Evolutionary conservation across 37 sponge, comb jelly and placozoan species (phyloP).

Genomic region (Cladorhizidae sp.): DNA sequence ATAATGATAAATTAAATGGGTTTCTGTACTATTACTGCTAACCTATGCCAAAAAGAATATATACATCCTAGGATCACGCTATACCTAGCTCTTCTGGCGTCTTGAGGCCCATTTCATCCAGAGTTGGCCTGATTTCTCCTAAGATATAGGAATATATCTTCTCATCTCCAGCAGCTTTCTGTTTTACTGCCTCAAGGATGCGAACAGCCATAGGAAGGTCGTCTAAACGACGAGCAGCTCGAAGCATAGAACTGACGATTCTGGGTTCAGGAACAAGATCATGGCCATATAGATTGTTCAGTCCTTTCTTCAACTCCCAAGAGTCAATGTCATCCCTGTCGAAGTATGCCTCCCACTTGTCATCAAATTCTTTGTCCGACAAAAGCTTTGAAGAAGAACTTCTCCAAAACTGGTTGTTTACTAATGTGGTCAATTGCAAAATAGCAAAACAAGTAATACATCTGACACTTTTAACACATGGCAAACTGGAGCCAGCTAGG

Average conservation of each 20-base stretch:
- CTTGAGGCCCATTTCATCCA: slow-evolving; percentile 86
- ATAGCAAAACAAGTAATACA: not conserved
- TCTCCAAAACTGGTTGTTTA: not conserved
- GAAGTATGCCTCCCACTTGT: slow-evolving; percentile 82
- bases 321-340: slow-evolving; percentile 67
- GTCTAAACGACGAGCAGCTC: slow-evolving; percentile 80
- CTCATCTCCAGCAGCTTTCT: slow-evolving; percentile 75
- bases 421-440: not conserved
- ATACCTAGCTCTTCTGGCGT: slow-evolving; percentile 95
- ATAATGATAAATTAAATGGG: too few relatives aligned
- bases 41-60: not conserved
- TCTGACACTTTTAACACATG: not conserved
- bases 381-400: slow-evolving; percentile 13
- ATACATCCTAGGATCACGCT: slow-evolving; percentile 31
- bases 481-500: too few relatives aligned
- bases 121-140: slow-evolving; percentile 67
- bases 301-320: slow-evolving; percentile 74
- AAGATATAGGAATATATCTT: slow-evolving; percentile 83
- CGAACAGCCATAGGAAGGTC: slow-evolving; percentile 89
- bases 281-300: slow-evolving; percentile 89
- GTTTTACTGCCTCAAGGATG: slow-evolving; percentile 87
- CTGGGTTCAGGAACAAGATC: slow-evolving; percentile 94
- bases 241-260: slow-evolving; percentile 80
- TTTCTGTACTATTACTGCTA: not conserved
- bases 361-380: slow-evolving; percentile 82